Conservation (phyloP, 2,888 invertebrate genomes). For the Lysandra bellargus region DNA sequence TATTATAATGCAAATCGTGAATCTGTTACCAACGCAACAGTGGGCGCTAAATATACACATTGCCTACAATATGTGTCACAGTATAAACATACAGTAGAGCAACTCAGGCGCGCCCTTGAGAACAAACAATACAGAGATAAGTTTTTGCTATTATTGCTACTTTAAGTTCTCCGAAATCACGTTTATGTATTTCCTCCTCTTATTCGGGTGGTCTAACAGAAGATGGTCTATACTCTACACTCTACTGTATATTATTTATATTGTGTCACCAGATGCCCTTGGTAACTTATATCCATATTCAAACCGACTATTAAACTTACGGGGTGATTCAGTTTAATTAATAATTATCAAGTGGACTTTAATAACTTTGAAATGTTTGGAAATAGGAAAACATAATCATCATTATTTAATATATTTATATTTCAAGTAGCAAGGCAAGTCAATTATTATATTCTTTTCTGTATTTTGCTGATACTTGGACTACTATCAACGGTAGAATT, state of each 20-base stretch:
- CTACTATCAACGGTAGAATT: background rate
- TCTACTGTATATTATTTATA: background rate
- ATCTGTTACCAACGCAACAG: background rate
- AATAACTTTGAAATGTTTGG: background rate
- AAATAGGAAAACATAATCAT: background rate
- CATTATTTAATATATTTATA: background rate
- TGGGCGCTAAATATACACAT: constrained; percentile 15
- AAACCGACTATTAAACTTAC: background rate
- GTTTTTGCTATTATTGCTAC: background rate
- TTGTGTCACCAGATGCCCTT: background rate
- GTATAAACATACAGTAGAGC: too few relatives aligned
- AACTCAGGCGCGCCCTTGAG: background rate
- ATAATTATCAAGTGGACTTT: background rate
- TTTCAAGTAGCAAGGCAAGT: background rate
- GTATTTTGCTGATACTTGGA: background rate
- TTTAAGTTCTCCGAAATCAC: background rate
- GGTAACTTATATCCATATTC: background rate
- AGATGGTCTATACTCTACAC: background rate
- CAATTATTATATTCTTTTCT: too few relatives aligned
- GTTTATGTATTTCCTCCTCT: too few relatives aligned
- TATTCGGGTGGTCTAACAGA: background rate
- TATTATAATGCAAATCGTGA: background rate
- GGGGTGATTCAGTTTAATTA: background rate
- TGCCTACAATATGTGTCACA: background rate
- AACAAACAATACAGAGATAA: too few relatives aligned